Evolutionary conservation across 2,797 vertebrate species (phyloP).

Genomic region (Chaetodon trifasciatus): DNA sequence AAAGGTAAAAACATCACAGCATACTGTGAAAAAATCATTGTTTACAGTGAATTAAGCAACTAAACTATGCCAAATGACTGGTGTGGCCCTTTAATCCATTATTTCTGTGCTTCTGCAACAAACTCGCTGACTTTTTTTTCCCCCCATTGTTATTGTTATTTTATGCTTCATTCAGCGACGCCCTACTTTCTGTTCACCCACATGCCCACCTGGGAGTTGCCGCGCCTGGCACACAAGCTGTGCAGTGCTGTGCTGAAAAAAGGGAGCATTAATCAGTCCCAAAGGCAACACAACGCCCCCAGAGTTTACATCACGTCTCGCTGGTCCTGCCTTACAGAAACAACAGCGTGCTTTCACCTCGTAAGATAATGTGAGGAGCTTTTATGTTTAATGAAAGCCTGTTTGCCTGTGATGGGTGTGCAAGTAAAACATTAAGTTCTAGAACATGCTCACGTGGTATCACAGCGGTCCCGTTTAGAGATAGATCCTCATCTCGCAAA

Average conservation of each 20-base stretch:
- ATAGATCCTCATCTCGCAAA: conserved; percentile 18
- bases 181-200: conserved; percentile 26
- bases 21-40: neutral
- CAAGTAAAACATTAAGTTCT: neutral
- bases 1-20: too few species aligned
- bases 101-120: too few species aligned
- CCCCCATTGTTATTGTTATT: neutral
- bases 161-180: conserved; percentile 7
- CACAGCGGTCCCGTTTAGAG: neutral
- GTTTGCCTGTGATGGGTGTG: too few species aligned
- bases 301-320: conserved; percentile 30
- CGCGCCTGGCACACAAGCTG: conserved; percentile 15
- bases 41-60: neutral
- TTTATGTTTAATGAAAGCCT: too few species aligned
- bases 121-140: too few species aligned
- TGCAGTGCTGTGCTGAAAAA: conserved; percentile 20
- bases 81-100: neutral
- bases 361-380: neutral
- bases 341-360: conserved; percentile 21
- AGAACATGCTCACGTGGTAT: too few species aligned
- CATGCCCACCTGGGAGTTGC: conserved; percentile 31
- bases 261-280: conserved; percentile 36
- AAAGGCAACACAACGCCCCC: conserved; percentile 18
- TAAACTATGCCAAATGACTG: neutral
- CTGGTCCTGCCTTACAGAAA: conserved; percentile 29